Percentiles rank a stretch among this genome's conserved stretches.
phyloP scores from a whole-genome alignment of 2,113 vertebrate species.

The Rhea americana region DNA sequence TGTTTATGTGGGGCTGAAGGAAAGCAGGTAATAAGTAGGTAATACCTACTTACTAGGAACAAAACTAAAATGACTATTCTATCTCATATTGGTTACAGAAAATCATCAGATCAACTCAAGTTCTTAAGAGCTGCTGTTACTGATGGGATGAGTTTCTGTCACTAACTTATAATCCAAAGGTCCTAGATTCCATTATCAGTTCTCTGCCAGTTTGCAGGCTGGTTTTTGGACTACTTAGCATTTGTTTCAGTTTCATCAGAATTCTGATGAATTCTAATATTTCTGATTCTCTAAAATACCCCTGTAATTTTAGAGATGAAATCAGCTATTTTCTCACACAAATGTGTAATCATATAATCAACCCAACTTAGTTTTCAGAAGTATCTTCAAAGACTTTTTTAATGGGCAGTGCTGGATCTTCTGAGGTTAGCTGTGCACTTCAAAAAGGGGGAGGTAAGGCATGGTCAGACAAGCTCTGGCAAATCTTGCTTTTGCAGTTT shows the following conservation, averaged over 20 bases:
- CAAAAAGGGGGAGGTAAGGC: background rate
- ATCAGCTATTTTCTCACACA: conserved; percentile 11
- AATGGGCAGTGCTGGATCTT: background rate
- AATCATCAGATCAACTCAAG: background rate
- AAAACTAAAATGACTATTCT: background rate
- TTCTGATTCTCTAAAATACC: background rate
- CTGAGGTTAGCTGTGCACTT: background rate
- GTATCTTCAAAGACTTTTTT: conserved; percentile 27
- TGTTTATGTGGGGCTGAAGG: background rate
- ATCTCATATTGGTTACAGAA: background rate
- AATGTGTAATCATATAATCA: background rate
- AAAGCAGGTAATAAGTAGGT: background rate
- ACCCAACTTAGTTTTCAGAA: background rate
- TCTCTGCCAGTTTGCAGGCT: background rate
- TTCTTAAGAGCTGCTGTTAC: background rate
- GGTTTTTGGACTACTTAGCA: background rate
- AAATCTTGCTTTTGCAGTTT: background rate
- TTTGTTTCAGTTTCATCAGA: background rate
- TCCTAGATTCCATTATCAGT: background rate
- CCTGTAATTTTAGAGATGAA: background rate
- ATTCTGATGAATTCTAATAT: no score
- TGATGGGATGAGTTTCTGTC: background rate
- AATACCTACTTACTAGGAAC: background rate
- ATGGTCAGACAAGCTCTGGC: conserved; percentile 21
- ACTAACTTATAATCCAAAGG: background rate